Conservation (phyloP, 1,140 invertebrate species). For the Trichonephila clavipes region DNA sequence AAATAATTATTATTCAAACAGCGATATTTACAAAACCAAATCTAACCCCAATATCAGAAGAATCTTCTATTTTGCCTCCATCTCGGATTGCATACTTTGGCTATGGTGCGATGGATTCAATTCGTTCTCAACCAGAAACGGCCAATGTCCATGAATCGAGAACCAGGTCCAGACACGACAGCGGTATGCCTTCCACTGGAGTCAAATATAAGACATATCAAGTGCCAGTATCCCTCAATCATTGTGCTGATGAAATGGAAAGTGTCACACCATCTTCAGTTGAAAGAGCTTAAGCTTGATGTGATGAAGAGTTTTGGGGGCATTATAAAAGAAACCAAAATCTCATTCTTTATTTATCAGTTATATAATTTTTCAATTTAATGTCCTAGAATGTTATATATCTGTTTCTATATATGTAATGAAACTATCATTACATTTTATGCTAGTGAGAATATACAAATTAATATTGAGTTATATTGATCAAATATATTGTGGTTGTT, state of each 20-base stretch:
- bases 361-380: background rate
- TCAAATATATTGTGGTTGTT: too few species aligned
- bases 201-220: background rate
- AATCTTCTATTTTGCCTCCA: constrained; percentile 20
- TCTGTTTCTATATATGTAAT: too few species aligned
- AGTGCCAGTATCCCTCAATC: constrained; percentile 63
- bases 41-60: constrained; percentile 49
- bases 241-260: constrained; percentile 62
- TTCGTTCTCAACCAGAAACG: constrained; percentile 13
- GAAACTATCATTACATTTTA: too few species aligned
- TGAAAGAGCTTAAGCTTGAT: constrained; percentile 56
- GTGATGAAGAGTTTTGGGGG: background rate
- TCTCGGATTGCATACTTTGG: background rate
- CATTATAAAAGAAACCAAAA: constrained; percentile 24
- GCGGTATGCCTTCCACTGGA: background rate
- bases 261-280: constrained; percentile 45
- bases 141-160: background rate
- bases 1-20: background rate
- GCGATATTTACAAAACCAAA: constrained; percentile 59
- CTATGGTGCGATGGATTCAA: constrained; percentile 49
- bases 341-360: background rate
- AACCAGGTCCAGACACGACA: constrained; percentile 41
- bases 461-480: too few species aligned
- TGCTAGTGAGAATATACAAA: too few species aligned
- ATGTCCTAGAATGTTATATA: too few species aligned